phyloP scores from a whole-genome alignment of 2,797 vertebrate species.

The Micromesistius poutassou region DNA sequence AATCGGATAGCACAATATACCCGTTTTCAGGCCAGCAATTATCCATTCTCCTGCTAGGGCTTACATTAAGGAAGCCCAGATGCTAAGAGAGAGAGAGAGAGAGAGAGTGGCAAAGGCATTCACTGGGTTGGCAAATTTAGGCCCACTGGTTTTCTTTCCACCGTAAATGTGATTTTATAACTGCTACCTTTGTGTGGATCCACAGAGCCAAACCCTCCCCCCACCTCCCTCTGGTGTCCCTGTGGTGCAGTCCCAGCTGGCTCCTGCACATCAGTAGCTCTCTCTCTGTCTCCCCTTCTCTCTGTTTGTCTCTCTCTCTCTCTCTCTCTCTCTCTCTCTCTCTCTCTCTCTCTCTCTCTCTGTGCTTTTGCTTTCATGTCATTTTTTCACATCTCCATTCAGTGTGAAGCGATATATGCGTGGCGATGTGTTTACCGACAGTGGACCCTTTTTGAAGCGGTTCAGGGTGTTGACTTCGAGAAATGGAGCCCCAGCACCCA shows the following conservation, averaged over 20 bases:
- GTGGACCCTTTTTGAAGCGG: conserved; percentile 28
- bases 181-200: conserved; percentile 20
- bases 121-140: conserved; percentile 50
- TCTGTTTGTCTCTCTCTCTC: background rate
- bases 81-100: conserved; percentile 42
- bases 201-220: conserved; percentile 17
- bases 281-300: background rate
- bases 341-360: background rate
- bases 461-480: conserved; percentile 31
- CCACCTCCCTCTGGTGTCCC: conserved; percentile 1
- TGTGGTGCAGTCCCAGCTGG: background rate
- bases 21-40: conserved; percentile 68
- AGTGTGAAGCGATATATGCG: conserved; percentile 15
- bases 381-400: background rate
- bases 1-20: conserved; percentile 66
- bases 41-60: conserved; percentile 49
- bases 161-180: conserved; percentile 27
- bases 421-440: conserved; percentile 11
- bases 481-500: conserved; percentile 33
- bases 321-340: background rate
- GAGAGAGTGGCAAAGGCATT: conserved; percentile 46
- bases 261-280: background rate
- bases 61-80: conserved; percentile 40
- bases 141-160: conserved; percentile 35
- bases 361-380: background rate